A percentile compares a stretch with the other conserved stretches of the same genome.
Conservation (phyloP, 2,797 vertebrate genomes). For the Chromis chromis region DNA sequence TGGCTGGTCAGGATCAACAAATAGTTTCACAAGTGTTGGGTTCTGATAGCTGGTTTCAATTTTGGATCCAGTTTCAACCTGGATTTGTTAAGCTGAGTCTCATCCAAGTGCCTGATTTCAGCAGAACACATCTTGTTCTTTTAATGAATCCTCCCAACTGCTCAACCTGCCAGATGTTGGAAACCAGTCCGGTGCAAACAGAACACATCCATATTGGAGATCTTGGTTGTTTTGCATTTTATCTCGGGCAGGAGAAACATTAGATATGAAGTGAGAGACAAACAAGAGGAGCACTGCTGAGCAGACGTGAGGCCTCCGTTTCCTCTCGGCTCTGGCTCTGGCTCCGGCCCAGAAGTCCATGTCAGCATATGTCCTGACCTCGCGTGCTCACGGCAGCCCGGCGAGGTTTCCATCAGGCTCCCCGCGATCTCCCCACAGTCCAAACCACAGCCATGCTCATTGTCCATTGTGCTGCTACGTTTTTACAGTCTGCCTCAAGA, state of each 20-base stretch:
- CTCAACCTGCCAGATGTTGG: slow-evolving; percentile 11
- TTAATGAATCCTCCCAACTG: slow-evolving; percentile 1
- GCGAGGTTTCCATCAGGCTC: slow-evolving; percentile 70
- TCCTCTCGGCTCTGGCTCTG: slow-evolving; percentile 61
- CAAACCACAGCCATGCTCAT: slow-evolving; percentile 80
- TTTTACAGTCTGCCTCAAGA: slow-evolving; percentile 78
- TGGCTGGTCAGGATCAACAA: slow-evolving; percentile 32
- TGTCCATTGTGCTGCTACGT: slow-evolving; percentile 83
- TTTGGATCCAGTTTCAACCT: slow-evolving; percentile 6
- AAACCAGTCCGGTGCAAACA: neutral
- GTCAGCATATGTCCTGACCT: slow-evolving; percentile 83
- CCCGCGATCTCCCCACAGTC: slow-evolving; percentile 60
- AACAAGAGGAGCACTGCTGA: slow-evolving; percentile 40
- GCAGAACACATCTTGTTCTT: slow-evolving; percentile 8
- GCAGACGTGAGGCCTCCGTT: slow-evolving; percentile 56
- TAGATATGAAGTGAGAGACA: slow-evolving; percentile 44
- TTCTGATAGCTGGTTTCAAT: slow-evolving; percentile 3
- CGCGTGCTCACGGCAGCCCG: slow-evolving; percentile 69
- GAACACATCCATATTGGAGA: neutral
- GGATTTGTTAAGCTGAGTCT: slow-evolving; percentile 7
- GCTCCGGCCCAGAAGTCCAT: slow-evolving; percentile 67
- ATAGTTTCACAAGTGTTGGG: slow-evolving; percentile 3
- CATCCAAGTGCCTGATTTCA: neutral
- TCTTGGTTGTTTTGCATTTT: neutral
- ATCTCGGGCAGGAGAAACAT: slow-evolving; percentile 10